Evolutionary conservation across 2,797 vertebrate species (phyloP).

Genomic region (Malurus leucopterus): DNA sequence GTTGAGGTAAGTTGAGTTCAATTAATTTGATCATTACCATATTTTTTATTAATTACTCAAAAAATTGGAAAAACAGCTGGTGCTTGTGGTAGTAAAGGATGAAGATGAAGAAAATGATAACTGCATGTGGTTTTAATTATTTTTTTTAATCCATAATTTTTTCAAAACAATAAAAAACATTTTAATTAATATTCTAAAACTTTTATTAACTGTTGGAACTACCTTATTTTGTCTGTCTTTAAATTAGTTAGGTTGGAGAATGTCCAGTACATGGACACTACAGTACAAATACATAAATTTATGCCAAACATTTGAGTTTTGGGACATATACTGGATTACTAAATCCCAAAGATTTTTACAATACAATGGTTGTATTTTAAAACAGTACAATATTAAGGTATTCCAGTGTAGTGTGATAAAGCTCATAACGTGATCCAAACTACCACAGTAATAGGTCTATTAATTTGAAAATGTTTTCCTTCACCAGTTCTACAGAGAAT

Average conservation of each 20-base stretch:
- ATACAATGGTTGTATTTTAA: not conserved
- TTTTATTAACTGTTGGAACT: not conserved
- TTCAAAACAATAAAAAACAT: not conserved
- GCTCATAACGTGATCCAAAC: not conserved
- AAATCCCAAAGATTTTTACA: not conserved
- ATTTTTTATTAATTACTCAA: not conserved
- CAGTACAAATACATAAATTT: not conserved
- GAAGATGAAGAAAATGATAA: not conserved
- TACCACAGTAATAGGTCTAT: not conserved
- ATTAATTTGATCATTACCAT: not conserved
- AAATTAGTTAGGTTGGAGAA: not conserved
- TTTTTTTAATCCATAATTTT: not conserved
- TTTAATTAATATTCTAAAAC: not conserved
- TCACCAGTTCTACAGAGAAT: not conserved
- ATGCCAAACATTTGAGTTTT: not conserved
- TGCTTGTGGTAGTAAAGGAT: not conserved
- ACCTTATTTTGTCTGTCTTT: not conserved
- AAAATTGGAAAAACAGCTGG: not conserved
- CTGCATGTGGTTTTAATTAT: not conserved
- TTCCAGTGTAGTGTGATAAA: not conserved
- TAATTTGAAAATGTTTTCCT: not conserved
- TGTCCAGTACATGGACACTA: not conserved
- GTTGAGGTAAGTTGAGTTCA: not conserved
- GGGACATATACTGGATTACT: not conserved
- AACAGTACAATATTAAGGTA: not conserved